Base-by-base conservation (phyloP, 1,140 invertebrate genomes). In the Bombus fervidus region DNA sequence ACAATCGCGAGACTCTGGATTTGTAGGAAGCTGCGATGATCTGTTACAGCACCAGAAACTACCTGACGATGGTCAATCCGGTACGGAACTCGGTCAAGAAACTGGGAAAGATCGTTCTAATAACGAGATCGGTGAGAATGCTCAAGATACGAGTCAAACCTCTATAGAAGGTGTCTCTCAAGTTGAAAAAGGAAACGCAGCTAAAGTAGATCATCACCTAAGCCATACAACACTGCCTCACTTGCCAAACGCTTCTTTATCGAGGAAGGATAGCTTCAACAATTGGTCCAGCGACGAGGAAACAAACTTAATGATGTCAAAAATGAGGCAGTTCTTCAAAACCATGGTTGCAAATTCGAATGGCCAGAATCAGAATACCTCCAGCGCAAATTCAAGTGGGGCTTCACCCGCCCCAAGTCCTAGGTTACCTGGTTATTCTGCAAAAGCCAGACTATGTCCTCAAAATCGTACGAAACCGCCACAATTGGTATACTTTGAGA, bases 281-380 rank as follows among this genome's bases (percentile, higher is more conserved):
- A 98, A 98, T 91, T 98, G 98, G 98, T 98, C 98, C 69, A 98
- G 98, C 0, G 98, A 98, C 92, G 98, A 98, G 93, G 98, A 98
- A 94, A 98, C 98, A 1, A 99, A 99, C 93, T 94, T 98, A 15
- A 98, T 99, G 98, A 98, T 99, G 98, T 98, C 97, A 18, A 98
- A 98, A 95, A 98, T 98, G 97, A 95, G 98, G 8, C 97, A 98
- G 88, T 98, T 98, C 93, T 98, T 98, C 93, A 98, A 98, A 93
- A 98, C 97, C 39, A 97, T 98, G 96, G 96, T 98, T 2, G 97
- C 96, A 3, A 96, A 96, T 66, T 96, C 96, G 0, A 96, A 96
- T 91, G 96, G 96, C 1, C 95, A 95, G 87, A 87, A 90, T 91
- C 94, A 89, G 34, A 91, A 77, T 3, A 31, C 53, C 2, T 37